Evolutionary conservation across 2,113 vertebrate genomes (phyloP), one percentile per base, ranked within the genome.

Genomic region (Sturnus vulgaris): DNA sequence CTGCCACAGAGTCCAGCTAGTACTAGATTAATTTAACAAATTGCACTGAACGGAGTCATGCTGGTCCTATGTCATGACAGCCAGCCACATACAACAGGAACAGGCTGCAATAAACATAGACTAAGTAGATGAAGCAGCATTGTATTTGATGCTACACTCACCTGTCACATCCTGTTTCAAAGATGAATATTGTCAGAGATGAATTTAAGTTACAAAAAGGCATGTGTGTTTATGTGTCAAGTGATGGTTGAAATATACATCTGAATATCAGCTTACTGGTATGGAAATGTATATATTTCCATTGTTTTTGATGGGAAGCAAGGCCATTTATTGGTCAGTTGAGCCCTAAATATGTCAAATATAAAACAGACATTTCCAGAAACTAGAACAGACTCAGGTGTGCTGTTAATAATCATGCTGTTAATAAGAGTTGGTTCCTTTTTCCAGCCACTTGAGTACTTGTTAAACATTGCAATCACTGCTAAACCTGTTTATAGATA

Each of bases 401-500:
- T 46, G 37, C 14, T 82, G n/a, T n/a, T n/a, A n/a, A n/a, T 93
- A 76, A 61, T 84, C 85, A 77, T 40, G 10, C 31, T 0, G 0
- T 39, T 89, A 93, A 69, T 79, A 92, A 57, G 15, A 68, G n/a
- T 15, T 75, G 12, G 12, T 80, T 88, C 37, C 86, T 88, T 44
- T 75, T 85, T 89, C 49, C 60, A 87, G 6, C 16, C 61, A 81
- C 44, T 33, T 81, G 65, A 72, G 61, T 63, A 70, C 39, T 83
- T 92, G 82, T 44, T 83, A 90, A 95, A 83, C 33, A 71, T 31
- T 68, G 13, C 30, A 93, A 56, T 83, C 75, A 85, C 71, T 93
- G 71, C 65, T 91, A 93, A 96, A 95, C 60, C 27, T 80, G 75
- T 82, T 95, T 42, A 82, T 79, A 35, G 42, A 52, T 71, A 96